Base-by-base conservation (phyloP, 2,113 vertebrate genomes). In the Pseudolaguvia tuberculata region DNA sequence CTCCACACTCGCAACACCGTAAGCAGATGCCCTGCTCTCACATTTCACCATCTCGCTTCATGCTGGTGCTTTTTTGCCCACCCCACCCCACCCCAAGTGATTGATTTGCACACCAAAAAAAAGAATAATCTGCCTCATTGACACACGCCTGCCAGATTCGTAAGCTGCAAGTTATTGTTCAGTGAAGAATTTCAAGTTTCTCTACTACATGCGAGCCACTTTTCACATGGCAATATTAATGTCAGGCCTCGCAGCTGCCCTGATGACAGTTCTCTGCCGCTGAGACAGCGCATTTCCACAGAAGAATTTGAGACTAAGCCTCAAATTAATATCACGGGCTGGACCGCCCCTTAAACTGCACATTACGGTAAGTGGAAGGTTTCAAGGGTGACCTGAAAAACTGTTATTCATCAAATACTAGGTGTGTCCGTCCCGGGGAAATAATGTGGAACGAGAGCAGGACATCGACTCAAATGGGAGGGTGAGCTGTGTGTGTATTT, bases 141-240 rank as follows among this genome's bases (percentile, higher is more conserved):
- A 87, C 90, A 91, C 87, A 47, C 72, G 73, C 68, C 68, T 87
- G 88, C 81, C 80, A 90, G 79, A 89, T 88, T 86, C 84, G 84
- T 82, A 87, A 82, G 81, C 85, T 88, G 82, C 81, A 21, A 75
- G 89, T 81, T 79, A 88, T 85, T 77, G 79, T 82, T 71, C 82
- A 58, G 86, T 81, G 81, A 83, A 87, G 88, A 91, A 89, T 90
- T 89, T 90, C 86, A 88, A 87, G 85, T 90, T 90, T 90, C 86
- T 86, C 73, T 88, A 80, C 81, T 85, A 90, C 86, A 88, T 88
- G 87, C 81, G 85, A 85, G 81, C 79, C 86, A 85, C 84, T 86
- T 89, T 90, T 91, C 88, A 89, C 89, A 87, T 84, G 9, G 77
- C 80, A 78, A 84, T 88, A 89, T 85, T 84, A 90, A 83, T 77